Evolutionary conservation across 2,888 invertebrate genomes (phyloP), one percentile per base, ranked within the genome.

Genomic region (Eremobia ochroleuca): DNA sequence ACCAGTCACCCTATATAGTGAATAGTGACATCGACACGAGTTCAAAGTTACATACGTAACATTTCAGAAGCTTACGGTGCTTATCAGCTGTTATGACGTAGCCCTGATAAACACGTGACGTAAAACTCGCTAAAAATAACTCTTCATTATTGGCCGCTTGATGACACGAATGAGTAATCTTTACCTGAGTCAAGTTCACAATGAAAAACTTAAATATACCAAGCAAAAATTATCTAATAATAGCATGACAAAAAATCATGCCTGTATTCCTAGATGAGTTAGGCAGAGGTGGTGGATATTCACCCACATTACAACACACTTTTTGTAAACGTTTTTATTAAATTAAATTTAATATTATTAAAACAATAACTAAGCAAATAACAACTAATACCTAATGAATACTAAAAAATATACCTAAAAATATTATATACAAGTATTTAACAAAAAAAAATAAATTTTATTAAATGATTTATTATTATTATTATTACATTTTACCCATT

Each of bases 21-120:
- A 31, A 37, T 28, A 72, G 25, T 55, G 55, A 65, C 43, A 62
- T 62, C 71, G 64, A 49, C 52, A 66, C 82, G n/a, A 75, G 59
- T 64, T 78, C 62, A 66, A 82, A 75, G 62, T 78, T 69, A 72
- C 69, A 25, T 49, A 69, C 46, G 85, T 76, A 79, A 79, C 69
- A 74, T 66, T 75, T 66, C 67, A 64, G 68, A 71, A 80, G 76
- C 72, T 73, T 52, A 61, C 52, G 37, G 40, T 52, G 13, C 65
- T 82, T 85, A 88, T 86, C 88, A 86, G 75, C 76, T 76, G 79
- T 69, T 64, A 58, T 88, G 87, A 88, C 87, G 88, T 86, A 77
- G 62, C 40, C 49, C 18, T 79, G 85, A 88, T 87, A 82, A 83
- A 74, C 28, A 28, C 37, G 52, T 88, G 89, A 88, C 87, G 89